Base-by-base conservation (phyloP, 2,113 vertebrate species). In the Chaenogobius annularis region DNA sequence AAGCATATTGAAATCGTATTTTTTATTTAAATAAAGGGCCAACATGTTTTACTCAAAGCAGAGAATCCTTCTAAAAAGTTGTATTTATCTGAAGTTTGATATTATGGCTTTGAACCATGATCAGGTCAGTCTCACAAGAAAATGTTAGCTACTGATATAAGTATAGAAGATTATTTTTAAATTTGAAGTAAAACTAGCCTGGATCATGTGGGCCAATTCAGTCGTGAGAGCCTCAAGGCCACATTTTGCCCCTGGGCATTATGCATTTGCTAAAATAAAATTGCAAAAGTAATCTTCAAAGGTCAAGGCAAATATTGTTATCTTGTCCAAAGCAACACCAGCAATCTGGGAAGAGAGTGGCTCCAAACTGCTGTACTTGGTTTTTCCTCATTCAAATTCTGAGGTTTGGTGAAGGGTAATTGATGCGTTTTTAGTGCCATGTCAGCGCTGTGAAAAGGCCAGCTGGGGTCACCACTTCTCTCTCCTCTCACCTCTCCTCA, bases 381-480 rank as follows among this genome's bases (percentile, higher is more conserved):
- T 44, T 37, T 56, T 44, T 70, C 77, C 65, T 72, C 48, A 83
- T 83, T 78, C 76, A 83, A 79, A 83, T 75, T 48, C 26, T 44
- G 35, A 64, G 71, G 68, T 52, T 72, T 77, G 63, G 61, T 81
- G 75, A 90, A 86, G 82, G 85, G 78, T 82, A 88, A 87, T 81
- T 47, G 75, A 87, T 86, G 75, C 72, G 63, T 54, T 64, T 56
- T 56, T 64, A 87, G 64, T 82, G 83, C 67, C 46, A 15, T 78
- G 75, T 86, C 81, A 86, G 87, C 81, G 73, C 63, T 54, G 66
- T 79, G 66, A 83, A 89, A 35, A 83, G 72, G 80, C 67, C 77
- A 79, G 19, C 64, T 66, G 64, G 44, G 40, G 44, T 47, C 22
- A 22, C 44, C 64, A 9, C 64, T 47, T 13, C 47, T 43, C 58